phyloP scores from a whole-genome alignment of 2,113 vertebrate genomes.

The Oriolus oriolus region DNA sequence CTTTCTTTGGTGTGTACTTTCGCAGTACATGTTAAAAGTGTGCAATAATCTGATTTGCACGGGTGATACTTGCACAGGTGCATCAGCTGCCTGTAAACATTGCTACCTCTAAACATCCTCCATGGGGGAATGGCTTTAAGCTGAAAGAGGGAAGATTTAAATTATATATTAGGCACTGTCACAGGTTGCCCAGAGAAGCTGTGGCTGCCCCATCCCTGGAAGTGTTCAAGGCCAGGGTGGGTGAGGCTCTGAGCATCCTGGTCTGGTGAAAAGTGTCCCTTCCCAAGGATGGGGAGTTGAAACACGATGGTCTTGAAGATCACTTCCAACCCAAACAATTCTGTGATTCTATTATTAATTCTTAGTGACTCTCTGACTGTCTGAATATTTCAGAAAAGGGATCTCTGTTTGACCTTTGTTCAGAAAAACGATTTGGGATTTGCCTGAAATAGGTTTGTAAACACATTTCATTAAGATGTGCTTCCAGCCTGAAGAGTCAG shows the following conservation, averaged over 20 bases:
- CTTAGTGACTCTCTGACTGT: neutral
- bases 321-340: neutral
- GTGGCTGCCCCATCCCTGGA: neutral
- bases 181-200: neutral
- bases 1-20: neutral
- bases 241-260: neutral
- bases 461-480: neutral
- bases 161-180: neutral
- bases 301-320: neutral
- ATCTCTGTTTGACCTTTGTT: neutral
- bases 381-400: neutral
- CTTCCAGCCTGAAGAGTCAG: neutral
- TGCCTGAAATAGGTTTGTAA: neutral
- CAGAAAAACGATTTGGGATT: neutral
- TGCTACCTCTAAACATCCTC: neutral
- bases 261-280: neutral
- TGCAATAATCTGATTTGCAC: neutral
- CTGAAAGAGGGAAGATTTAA: neutral
- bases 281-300: accelerated
- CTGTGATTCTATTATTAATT: neutral
- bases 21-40: neutral
- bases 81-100: neutral
- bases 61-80: neutral
- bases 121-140: neutral
- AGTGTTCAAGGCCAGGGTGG: neutral